These are phyloP conservation scores for Orientallactaga sibirica DNA, from an alignment of 2,797 vertebrate genomes.

Conservation along the genomic window DNA sequence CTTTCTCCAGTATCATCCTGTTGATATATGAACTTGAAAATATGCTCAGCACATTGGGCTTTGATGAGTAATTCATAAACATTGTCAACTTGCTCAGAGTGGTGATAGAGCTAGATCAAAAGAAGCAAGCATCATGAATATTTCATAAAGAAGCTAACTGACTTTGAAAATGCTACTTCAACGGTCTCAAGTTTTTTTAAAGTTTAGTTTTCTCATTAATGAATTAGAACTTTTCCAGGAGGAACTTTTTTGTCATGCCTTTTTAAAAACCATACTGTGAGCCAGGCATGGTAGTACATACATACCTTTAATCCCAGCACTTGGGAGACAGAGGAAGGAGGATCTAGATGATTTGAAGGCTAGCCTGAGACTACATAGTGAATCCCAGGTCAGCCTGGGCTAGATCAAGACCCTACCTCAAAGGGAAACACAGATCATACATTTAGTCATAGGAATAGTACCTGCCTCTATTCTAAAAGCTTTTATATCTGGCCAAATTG, in stretches of 20 bases:
- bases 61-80: slow-evolving; percentile 76
- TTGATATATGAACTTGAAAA: slow-evolving; percentile 65
- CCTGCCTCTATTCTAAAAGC: neutral
- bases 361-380: no score
- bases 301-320: no score
- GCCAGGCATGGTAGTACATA: no score
- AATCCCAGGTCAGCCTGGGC: no score
- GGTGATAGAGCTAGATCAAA: slow-evolving; percentile 63
- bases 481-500: neutral
- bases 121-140: slow-evolving; percentile 59
- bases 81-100: slow-evolving; percentile 46
- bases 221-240: slow-evolving; percentile 14
- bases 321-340: no score
- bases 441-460: neutral
- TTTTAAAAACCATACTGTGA: neutral
- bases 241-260: neutral
- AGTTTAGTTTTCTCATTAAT: slow-evolving; percentile 50
- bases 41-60: slow-evolving; percentile 44
- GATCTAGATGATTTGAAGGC: no score
- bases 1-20: slow-evolving; percentile 25
- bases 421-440: neutral
- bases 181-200: slow-evolving; percentile 33
- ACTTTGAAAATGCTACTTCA: slow-evolving; percentile 62
- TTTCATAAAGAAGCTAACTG: slow-evolving; percentile 60
- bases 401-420: no score